Base-by-base conservation (phyloP, 2,797 vertebrate species). In the Pseudocheirus occidentalis region DNA sequence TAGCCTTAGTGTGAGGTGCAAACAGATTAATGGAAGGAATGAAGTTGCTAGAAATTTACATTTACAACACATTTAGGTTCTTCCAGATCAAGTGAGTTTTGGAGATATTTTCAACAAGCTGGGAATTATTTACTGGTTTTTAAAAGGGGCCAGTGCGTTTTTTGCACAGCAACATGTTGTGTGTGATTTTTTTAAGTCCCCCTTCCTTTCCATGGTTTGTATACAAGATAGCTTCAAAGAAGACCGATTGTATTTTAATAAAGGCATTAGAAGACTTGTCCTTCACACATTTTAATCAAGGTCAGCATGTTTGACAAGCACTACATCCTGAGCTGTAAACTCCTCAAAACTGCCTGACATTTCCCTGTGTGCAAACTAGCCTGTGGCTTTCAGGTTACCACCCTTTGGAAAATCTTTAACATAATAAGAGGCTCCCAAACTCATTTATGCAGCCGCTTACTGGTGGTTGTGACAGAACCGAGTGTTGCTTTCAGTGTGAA, bases 11-110 rank as follows among this genome's bases (percentile, higher is more conserved):
- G 95, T 97, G 97, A 91, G 96, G 55, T 95, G 97, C 95, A 0
- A 89, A 57, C 90, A 96, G 97, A 97, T 98, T 98, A 96, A 97
- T 95, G 97, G 97, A 97, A 96, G 97, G 95, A 93, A 92, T 94
- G 94, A 94, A 95, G 66, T 29, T 94, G 54, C 94, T 62, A 59
- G 90, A 96, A 94, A 40, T 14, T 1, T 59, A 2, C 54, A 40
- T 14, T 1, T 59, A 2, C 54, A 2, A 53, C 92, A 94, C 14
- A 27, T 94, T 95, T 96, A 94, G 81, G 87, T 55, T 58, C 73
- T 28, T n/a, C 90, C 93, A 55, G 90, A 52, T 16, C 16, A 27
- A 0, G 4, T 34, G 29, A 57, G 96, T 95, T 21, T 62, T 50
- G 4, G 5, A 91, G 91, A 90, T 92, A 4, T 53, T 52, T 46